A percentile compares a stretch with the other conserved stretches of the same genome.
phyloP scores from a whole-genome alignment of 2,888 invertebrate genomes.

The Lagria hirta region DNA sequence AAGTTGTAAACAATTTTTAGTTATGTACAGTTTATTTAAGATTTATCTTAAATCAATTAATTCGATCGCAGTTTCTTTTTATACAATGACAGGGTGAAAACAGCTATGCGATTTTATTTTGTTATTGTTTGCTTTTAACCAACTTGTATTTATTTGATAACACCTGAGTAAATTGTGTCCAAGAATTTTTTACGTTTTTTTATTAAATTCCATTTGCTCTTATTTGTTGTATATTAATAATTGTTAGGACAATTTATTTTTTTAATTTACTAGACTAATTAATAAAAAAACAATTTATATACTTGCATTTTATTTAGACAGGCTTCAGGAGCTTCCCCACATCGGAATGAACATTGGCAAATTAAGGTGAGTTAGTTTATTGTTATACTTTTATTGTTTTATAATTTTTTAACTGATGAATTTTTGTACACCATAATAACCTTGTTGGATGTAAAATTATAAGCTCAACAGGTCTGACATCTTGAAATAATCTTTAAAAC shows the following conservation, averaged over 20 bases:
- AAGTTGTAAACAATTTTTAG: slow-evolving; percentile 80
- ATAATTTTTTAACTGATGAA: slow-evolving; percentile 26
- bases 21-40: slow-evolving; percentile 53
- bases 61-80: slow-evolving; percentile 23
- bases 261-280: slow-evolving; percentile 23
- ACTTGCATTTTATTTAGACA: slow-evolving; percentile 7
- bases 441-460: slow-evolving; percentile 29
- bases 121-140: slow-evolving; percentile 12
- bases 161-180: slow-evolving; percentile 23
- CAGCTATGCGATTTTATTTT: slow-evolving; percentile 9
- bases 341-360: neutral
- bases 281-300: slow-evolving; percentile 15
- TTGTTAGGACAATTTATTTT: slow-evolving; percentile 34
- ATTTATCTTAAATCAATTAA: slow-evolving; percentile 37
- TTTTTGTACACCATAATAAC: slow-evolving; percentile 26
- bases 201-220: too few relatives aligned
- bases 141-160: slow-evolving; percentile 16
- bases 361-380: slow-evolving; percentile 3
- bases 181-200: slow-evolving; percentile 18
- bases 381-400: slow-evolving; percentile 3
- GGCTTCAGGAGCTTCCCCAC: neutral
- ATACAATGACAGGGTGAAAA: slow-evolving; percentile 25
- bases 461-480: slow-evolving; percentile 42
- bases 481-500: too few relatives aligned
- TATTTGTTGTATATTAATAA: too few relatives aligned